Conservation (phyloP, 2,113 vertebrate genomes). For the Tragelaphus buxtoni region DNA sequence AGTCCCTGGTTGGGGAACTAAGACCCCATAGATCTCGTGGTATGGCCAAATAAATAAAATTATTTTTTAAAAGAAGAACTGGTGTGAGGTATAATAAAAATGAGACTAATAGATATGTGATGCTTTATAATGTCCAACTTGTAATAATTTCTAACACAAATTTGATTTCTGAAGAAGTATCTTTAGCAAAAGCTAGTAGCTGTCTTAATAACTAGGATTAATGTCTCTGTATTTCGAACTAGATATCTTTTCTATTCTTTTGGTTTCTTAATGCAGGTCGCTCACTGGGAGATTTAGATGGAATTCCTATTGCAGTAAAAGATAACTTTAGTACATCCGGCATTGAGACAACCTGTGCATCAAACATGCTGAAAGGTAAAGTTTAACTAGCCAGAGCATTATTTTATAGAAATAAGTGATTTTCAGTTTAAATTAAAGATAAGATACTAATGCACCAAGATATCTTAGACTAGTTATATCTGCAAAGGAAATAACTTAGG, state of each 20-base stretch:
- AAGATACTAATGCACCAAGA: background rate
- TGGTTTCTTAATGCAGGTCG: constrained; percentile 80
- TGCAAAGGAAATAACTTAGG: background rate
- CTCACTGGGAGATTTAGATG: constrained; percentile 89
- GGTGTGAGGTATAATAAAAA: background rate
- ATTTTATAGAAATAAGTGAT: background rate
- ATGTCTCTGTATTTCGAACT: background rate
- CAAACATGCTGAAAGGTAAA: constrained; percentile 94
- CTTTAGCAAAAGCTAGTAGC: constrained; percentile 1
- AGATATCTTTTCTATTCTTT: background rate
- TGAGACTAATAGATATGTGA: background rate
- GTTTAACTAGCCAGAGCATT: background rate
- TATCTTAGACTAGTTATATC: background rate
- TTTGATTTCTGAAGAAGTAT: background rate
- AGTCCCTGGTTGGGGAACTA: background rate
- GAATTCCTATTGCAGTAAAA: constrained; percentile 94
- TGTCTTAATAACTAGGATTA: background rate
- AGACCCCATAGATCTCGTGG: background rate
- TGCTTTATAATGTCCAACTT: background rate
- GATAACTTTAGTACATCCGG: constrained; percentile 95
- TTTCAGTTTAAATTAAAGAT: constrained; percentile 2
- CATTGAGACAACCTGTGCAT: constrained; percentile 94
- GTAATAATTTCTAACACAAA: constrained; percentile 11
- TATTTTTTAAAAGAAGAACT: background rate
- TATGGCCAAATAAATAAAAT: background rate